phyloP scores from a whole-genome alignment of 23 tunicate species.

The Aplidium turbinatum region DNA sequence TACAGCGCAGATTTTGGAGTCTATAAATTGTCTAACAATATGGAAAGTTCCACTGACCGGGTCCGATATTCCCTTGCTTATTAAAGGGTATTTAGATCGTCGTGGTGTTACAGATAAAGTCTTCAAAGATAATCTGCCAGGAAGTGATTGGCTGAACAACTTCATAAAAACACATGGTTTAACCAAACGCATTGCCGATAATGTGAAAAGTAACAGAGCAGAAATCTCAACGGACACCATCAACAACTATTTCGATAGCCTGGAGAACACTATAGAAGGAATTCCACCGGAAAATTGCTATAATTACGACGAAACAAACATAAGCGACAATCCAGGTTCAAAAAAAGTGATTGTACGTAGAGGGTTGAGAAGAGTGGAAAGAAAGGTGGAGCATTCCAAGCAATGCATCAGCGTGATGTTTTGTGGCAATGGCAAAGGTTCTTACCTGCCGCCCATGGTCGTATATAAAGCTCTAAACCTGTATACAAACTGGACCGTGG shows the following conservation, averaged over 20 bases:
- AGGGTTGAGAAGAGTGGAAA: constrained; percentile 3
- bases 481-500: constrained; percentile 22
- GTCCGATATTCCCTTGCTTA: background rate
- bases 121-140: constrained; percentile 13
- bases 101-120: background rate
- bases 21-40: background rate
- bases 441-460: constrained; percentile 23
- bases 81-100: constrained; percentile 1
- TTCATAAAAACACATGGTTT: background rate
- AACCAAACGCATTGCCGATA: constrained; percentile 13
- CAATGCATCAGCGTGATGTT: constrained; percentile 1
- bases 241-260: constrained; percentile 11
- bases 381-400: constrained; percentile 11
- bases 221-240: background rate
- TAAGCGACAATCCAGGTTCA: constrained; percentile 19
- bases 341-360: constrained; percentile 21
- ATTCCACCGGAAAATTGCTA: constrained; percentile 14
- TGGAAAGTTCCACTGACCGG: constrained; percentile 16
- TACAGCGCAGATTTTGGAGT: background rate
- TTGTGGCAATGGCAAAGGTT: constrained; percentile 10
- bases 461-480: constrained; percentile 14
- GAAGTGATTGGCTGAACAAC: constrained; percentile 9
- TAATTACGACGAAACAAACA: constrained; percentile 25
- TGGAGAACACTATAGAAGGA: background rate
- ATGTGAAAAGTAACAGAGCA: constrained; percentile 4